Conservation (phyloP, 2,888 invertebrate species). For the Orgyia antiqua region DNA sequence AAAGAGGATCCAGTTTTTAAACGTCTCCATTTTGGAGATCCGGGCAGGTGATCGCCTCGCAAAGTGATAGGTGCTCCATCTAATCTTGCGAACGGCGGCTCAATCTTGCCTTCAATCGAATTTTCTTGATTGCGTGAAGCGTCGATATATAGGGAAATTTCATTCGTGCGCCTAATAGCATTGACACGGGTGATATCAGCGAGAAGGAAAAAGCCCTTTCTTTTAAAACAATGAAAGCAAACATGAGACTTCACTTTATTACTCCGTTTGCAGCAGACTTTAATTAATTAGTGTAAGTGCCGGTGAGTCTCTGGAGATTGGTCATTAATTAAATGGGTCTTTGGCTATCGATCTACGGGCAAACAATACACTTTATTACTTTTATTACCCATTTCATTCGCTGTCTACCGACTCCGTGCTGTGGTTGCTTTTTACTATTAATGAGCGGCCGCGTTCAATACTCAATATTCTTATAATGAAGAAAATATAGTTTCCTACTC, state of each 20-base stretch:
- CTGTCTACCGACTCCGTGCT: conserved; percentile 37
- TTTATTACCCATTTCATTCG: conserved; percentile 62
- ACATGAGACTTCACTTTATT: conserved; percentile 51
- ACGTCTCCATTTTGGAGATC: conserved; percentile 32
- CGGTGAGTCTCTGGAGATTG: conserved; percentile 71
- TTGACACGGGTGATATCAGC: conserved; percentile 19
- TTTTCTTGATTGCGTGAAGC: conserved; percentile 47
- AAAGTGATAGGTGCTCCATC: conserved; percentile 43
- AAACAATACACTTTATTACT: conserved; percentile 71
- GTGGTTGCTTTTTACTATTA: conserved; percentile 46
- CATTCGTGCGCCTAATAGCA: conserved; percentile 23
- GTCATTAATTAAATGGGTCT: conserved; percentile 71
- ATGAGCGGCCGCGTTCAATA: conserved; percentile 29
- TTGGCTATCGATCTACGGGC: conserved; percentile 64
- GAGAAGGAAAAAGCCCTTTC: conserved; percentile 18
- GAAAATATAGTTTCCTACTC: conserved; percentile 28
- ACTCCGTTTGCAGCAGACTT: conserved; percentile 55
- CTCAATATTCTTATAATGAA: conserved; percentile 26
- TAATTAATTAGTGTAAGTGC: conserved; percentile 74
- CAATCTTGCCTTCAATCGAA: conserved; percentile 50
- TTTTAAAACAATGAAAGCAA: conserved; percentile 44
- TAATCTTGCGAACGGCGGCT: conserved; percentile 40
- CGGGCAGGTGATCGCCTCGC: conserved; percentile 37
- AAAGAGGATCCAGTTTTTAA: conserved; percentile 35
- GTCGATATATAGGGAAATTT: conserved; percentile 34